Conservation (phyloP, 2,888 invertebrate genomes). For the Sylvicola fuscatus region DNA sequence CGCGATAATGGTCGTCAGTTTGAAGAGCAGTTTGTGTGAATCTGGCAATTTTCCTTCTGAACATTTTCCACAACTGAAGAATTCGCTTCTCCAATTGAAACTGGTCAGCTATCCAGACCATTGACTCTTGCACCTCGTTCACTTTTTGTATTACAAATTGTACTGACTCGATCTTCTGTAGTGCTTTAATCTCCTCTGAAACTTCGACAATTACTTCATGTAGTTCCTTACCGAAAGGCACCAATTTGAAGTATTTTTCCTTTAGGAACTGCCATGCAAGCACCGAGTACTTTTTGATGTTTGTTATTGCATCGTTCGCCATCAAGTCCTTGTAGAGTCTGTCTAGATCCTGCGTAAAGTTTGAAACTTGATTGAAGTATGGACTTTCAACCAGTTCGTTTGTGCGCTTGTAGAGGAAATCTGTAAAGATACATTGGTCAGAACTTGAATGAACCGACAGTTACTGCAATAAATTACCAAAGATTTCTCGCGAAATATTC, state of each 20-base stretch:
- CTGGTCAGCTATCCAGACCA: slow-evolving; percentile 56
- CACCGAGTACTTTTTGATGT: slow-evolving; percentile 52
- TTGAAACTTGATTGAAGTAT: slow-evolving; percentile 59
- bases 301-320: slow-evolving; percentile 56
- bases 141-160: slow-evolving; percentile 32
- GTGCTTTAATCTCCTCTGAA: slow-evolving; percentile 34
- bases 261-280: slow-evolving; percentile 43
- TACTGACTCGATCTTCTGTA: slow-evolving; percentile 37
- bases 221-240: slow-evolving; percentile 46
- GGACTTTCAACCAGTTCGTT: slow-evolving; percentile 61
- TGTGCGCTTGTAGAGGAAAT: slow-evolving; percentile 60
- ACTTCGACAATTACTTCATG: slow-evolving; percentile 41
- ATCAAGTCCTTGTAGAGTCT: slow-evolving; percentile 56
- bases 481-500: slow-evolving; percentile 50
- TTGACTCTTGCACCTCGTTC: slow-evolving; percentile 37
- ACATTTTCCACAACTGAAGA: slow-evolving; percentile 37
- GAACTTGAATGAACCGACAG: slow-evolving; percentile 2
- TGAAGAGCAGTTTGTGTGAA: slow-evolving; percentile 59
- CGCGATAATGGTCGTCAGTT: slow-evolving; percentile 59
- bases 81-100: slow-evolving; percentile 49
- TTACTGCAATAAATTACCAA: slow-evolving; percentile 20
- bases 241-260: slow-evolving; percentile 41
- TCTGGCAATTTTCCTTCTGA: slow-evolving; percentile 50
- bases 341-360: slow-evolving; percentile 63
- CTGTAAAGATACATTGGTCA: too few relatives aligned